Base-by-base conservation (phyloP, 2,113 vertebrate genomes). In the Myrmecobius fasciatus region DNA sequence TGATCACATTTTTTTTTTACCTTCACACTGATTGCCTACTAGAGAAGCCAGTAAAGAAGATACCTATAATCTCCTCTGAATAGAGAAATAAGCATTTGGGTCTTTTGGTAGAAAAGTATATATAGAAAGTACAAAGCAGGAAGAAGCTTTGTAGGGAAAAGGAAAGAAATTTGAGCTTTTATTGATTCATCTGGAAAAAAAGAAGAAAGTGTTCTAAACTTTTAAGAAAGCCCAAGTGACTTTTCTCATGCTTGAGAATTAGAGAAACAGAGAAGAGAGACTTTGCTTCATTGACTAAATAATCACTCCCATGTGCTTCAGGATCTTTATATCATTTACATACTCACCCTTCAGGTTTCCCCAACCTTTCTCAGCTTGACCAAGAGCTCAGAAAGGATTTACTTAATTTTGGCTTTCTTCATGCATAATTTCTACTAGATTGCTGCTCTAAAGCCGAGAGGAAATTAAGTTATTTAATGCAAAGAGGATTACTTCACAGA, bases 381-480 rank as follows among this genome's bases (percentile, higher is more conserved):
- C 0, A 2, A 90, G 67, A 95, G 49, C 49, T 75, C 89, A 83
- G 89, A 60, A 90, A 60, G 25, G 2, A 12, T 52, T 92, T 75
- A 31, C 89, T 94, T 31, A 0, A 0, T 31, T 92, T 90, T 91
- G 54, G 17, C 56, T 89, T 60, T 93, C 31, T 93, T 43, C 9
- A 25, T 67, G 75, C n/a, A 52, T 88, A 47, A 47, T 93, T 92
- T 95, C 43, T 90, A 31, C 20, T n/a, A 54, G 92, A 48, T 49
- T 96, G 89, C 96, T 96, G 53, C 88, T 93, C 60, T 95, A 93
- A 95, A 92, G 92, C 89, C 92, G 91, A 56, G 53, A 93, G 95
- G 92, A 97, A 96, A 96, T 93, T 95, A 92, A 97, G 88, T 67
- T 94, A 95, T 95, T 97, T 97, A 95, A 95, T 96, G 92, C 95